phyloP scores from a whole-genome alignment of 1,140 invertebrate species.

The Drosophila serrata region DNA sequence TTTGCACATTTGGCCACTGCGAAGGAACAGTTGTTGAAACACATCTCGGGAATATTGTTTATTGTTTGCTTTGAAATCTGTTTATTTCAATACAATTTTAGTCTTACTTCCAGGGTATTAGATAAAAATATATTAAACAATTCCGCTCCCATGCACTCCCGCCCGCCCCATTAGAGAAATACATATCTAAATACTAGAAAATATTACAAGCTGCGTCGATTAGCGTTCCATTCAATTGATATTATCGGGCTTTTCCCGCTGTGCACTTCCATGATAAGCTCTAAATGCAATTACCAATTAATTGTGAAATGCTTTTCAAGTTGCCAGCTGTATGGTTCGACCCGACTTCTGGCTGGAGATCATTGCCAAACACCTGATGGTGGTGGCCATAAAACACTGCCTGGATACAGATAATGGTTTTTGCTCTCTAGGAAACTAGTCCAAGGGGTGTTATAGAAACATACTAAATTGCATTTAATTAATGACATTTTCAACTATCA shows the following conservation, averaged over 20 bases:
- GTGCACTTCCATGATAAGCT: slow-evolving; percentile 40
- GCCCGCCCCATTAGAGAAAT: background rate
- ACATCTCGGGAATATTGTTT: slow-evolving; percentile 61
- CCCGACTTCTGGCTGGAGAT: background rate
- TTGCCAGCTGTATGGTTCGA: slow-evolving; percentile 3
- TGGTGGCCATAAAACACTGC: slow-evolving; percentile 3
- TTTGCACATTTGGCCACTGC: slow-evolving; percentile 57
- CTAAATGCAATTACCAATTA: slow-evolving; percentile 63
- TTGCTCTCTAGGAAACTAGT: background rate
- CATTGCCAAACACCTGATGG: slow-evolving; percentile 10
- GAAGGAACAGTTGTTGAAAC: slow-evolving; percentile 50
- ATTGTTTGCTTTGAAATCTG: slow-evolving; percentile 60
- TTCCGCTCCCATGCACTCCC: background rate
- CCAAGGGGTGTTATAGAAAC: background rate
- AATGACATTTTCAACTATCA: background rate
- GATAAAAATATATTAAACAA: slow-evolving; percentile 31
- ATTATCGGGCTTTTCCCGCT: slow-evolving; percentile 31
- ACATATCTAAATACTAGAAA: background rate
- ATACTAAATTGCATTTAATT: background rate
- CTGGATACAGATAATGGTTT: slow-evolving; percentile 9
- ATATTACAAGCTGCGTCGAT: slow-evolving; percentile 6
- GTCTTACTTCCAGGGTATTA: background rate
- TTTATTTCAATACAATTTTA: slow-evolving; percentile 53
- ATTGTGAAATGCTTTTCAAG: slow-evolving; percentile 58
- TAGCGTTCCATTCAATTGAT: slow-evolving; percentile 13